phyloP scores from a whole-genome alignment of 1,140 invertebrate genomes.

The Magallana ariakensis region DNA sequence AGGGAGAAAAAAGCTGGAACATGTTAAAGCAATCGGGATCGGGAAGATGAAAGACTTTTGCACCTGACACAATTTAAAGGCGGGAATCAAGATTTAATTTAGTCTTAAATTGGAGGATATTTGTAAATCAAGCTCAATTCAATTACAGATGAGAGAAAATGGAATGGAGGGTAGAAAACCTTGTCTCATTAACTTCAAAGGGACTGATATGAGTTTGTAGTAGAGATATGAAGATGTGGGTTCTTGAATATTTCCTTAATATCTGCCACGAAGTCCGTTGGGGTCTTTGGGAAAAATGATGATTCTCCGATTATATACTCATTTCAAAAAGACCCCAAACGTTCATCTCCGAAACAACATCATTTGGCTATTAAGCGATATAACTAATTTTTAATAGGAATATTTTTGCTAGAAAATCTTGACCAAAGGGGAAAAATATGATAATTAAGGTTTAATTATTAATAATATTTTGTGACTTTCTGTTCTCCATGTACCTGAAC shows the following conservation, averaged over 20 bases:
- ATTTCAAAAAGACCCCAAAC: not conserved
- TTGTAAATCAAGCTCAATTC: conserved; percentile 38
- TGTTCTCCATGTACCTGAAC: too few relatives aligned
- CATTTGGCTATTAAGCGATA: too few relatives aligned
- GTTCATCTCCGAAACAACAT: too few relatives aligned
- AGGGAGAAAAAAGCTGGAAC: conserved; percentile 23
- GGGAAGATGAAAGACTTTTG: conserved; percentile 25
- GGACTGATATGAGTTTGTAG: not conserved
- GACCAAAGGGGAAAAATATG: too few relatives aligned
- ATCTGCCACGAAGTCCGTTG: too few relatives aligned
- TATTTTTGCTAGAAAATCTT: too few relatives aligned
- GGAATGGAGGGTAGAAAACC: not conserved
- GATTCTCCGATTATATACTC: not conserved
- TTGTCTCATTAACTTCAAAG: conserved; percentile 34
- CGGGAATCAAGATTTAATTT: conserved; percentile 34
- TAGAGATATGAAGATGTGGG: not conserved
- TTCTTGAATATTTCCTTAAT: not conserved
- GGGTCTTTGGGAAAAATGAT: too few relatives aligned
- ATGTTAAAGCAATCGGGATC: conserved; percentile 18
- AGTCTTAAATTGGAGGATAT: conserved; percentile 36
- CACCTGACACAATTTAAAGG: conserved; percentile 35
- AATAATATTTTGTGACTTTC: too few relatives aligned
- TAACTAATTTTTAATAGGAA: too few relatives aligned
- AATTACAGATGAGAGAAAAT: conserved; percentile 28
- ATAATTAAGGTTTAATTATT: too few relatives aligned